Percentiles rank a stretch among this genome's conserved stretches.
Conservation (phyloP, 2,113 vertebrate species). For the Phasianus colchicus region DNA sequence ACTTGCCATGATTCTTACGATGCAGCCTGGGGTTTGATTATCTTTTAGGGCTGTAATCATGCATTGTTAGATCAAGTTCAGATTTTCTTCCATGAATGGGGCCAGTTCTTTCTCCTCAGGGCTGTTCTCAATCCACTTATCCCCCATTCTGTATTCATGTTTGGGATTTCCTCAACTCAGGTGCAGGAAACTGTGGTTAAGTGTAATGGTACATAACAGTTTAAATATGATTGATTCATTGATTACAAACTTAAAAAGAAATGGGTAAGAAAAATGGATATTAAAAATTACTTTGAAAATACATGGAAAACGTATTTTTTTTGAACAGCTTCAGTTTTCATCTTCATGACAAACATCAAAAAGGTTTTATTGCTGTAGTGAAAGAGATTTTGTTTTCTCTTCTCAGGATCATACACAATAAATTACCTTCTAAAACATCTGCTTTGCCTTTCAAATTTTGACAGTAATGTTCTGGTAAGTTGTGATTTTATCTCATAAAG, state of each 20-base stretch:
- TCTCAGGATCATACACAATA: background rate
- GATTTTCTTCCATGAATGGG: background rate
- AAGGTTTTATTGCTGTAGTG: background rate
- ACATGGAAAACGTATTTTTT: background rate
- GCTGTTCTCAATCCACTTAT: background rate
- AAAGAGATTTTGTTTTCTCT: background rate
- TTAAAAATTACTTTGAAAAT: background rate
- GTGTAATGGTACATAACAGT: background rate
- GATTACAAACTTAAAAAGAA: background rate
- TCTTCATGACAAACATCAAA: background rate
- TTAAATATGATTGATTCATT: background rate
- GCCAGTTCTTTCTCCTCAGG: background rate
- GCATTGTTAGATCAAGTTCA: background rate
- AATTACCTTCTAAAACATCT: background rate
- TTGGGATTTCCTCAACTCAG: background rate
- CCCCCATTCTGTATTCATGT: background rate
- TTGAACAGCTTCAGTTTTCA: background rate
- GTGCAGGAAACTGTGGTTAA: background rate
- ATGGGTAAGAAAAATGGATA: background rate
- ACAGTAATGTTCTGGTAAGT: background rate
- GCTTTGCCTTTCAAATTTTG: background rate
- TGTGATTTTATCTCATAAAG: background rate
- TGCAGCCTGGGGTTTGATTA: background rate
- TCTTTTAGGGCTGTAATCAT: background rate
- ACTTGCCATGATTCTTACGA: background rate